These are phyloP conservation scores for Eilema griseolum DNA, from an alignment of 2,888 invertebrate genomes.

Conservation along the genomic window DNA sequence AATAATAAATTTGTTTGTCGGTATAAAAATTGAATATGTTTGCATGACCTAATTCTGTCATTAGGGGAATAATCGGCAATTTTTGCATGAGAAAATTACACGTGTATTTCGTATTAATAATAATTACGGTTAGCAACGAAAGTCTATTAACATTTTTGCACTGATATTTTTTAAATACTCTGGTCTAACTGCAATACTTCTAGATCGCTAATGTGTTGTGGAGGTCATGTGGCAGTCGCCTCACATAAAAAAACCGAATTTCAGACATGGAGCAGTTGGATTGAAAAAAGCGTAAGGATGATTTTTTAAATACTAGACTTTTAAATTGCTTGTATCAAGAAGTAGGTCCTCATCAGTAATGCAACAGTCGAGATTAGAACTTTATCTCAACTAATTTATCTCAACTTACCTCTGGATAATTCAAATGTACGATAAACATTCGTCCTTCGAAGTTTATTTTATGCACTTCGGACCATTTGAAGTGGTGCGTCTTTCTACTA, in stretches of 20 bases:
- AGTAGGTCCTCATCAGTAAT: background rate
- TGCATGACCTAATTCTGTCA: conserved; percentile 1
- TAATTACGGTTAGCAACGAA: background rate
- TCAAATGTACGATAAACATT: conserved; percentile 98
- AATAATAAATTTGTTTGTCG: background rate
- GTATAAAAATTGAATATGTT: background rate
- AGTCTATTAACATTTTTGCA: background rate
- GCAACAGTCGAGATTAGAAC: background rate
- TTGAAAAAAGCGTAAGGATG: too few relatives aligned
- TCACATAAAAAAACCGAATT: too few relatives aligned
- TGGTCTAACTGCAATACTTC: too few relatives aligned
- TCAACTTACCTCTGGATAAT: conserved; percentile 95
- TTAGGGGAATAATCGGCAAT: background rate
- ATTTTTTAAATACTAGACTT: too few relatives aligned
- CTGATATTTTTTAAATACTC: background rate
- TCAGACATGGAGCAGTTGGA: too few relatives aligned
- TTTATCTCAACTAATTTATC: background rate
- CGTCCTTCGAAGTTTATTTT: conserved; percentile 99
- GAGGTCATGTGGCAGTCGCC: too few relatives aligned
- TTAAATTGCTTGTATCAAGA: too few relatives aligned
- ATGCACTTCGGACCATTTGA: conserved; percentile 98
- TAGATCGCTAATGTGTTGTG: too few relatives aligned
- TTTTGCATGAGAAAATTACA: background rate
- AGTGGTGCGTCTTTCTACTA: conserved; percentile 96
- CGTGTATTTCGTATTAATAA: background rate